Evolutionary conservation across 2,113 vertebrate genomes (phyloP).

Genomic region (Romanogobio albipinnatus): DNA sequence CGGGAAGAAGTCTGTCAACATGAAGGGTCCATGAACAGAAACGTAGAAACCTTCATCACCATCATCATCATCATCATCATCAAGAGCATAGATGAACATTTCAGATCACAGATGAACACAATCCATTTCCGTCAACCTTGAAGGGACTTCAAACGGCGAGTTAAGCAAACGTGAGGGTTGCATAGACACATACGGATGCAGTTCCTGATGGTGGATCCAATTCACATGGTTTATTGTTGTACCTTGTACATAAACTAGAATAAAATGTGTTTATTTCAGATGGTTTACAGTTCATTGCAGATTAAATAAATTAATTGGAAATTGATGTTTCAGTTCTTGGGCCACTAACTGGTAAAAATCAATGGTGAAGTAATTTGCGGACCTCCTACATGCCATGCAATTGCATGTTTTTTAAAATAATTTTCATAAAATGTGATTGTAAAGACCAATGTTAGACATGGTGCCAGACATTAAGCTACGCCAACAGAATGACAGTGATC

Average conservation of each 20-base stretch:
- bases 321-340: background rate
- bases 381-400: background rate
- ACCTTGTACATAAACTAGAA: conserved; percentile 53
- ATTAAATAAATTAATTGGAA: conserved; percentile 22
- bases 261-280: conserved; percentile 21
- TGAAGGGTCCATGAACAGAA: conserved; percentile 71
- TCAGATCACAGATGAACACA: background rate
- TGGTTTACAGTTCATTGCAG: conserved; percentile 3
- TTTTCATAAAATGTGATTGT: conserved; percentile 4
- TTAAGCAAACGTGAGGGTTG: conserved; percentile 63
- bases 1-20: conserved; percentile 73
- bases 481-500: background rate
- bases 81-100: conserved; percentile 45
- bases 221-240: conserved; percentile 47
- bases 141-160: conserved; percentile 52
- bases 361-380: background rate
- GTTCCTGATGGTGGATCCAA: conserved; percentile 12
- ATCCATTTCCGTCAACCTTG: conserved; percentile 49
- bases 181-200: conserved; percentile 60
- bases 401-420: background rate
- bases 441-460: background rate
- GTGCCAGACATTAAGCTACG: conserved; percentile 46
- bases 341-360: background rate
- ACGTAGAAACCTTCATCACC: conserved; percentile 37
- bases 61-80: conserved; percentile 59